Evolutionary conservation across 64 coral and sea anemone species (phyloP), one percentile per base, ranked within the genome.

Genomic region (Porites lutea): DNA sequence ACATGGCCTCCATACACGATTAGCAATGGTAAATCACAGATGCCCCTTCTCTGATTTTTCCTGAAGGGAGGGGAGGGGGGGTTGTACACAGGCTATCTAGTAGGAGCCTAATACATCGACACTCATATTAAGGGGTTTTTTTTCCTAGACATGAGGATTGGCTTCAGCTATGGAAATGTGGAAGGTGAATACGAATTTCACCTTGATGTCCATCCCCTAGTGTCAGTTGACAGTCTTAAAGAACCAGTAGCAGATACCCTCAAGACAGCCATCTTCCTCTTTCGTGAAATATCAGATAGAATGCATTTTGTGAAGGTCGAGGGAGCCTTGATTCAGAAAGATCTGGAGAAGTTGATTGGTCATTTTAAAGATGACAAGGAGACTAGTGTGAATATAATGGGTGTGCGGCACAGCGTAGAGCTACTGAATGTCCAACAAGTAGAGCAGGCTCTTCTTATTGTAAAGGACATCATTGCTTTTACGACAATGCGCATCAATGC

Each of bases 101-200:
- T 37, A 37, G 27, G 27, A 37, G 27, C 27, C 1, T 0, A 37
- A 37, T 37, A 37, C 27, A 37, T 37, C 27, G 27, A 37, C 27
- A 37, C 27, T 37, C 27, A 37, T 0, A 37, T 37, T 37, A 37
- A 37, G 27, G n/a, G 48, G 72, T 68, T 75, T 1, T 50, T 82
- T 9, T 14, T 84, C 90, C 66, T 68, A 97, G 95, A 97, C 65
- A 94, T 97, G 82, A 94, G 95, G 27, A 94, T 97, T 71, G 95
- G 95, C 15, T 97, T 97, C 74, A 90, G 92, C 75, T 88, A 97
- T 88, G 88, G 92, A 65, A 61, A 71, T 20, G 72, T 54, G 43
- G 95, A 97, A 19, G 90, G 74, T 71, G 82, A 97, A 23, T 97
- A 97, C 78, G 88, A 97, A 45, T 97, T 97, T 21, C 83, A 97